Base-by-base conservation (phyloP, 2,888 invertebrate species). In the Ormyrus pomaceus region DNA sequence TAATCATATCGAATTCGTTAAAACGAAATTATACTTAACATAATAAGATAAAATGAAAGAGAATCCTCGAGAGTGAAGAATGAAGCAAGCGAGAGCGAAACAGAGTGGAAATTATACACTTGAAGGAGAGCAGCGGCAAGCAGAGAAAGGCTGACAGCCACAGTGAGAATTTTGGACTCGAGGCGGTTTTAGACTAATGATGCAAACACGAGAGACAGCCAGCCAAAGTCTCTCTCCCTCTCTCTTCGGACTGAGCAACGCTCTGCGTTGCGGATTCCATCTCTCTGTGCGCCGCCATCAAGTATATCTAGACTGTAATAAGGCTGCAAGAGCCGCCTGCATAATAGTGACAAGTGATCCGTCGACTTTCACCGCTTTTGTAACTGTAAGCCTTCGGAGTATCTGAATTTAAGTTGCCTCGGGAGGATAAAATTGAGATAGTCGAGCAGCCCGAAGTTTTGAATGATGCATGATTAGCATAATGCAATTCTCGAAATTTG, bases 151-250 rank as follows among this genome's bases (percentile, higher is more conserved):
- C 11, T 71, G 77, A 72, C 66, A 62, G 78, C 59, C n/a, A 48
- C 64, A 34, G 56, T 3, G 74, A 61, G 79, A 68, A 79, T 79
- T 79, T 75, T 70, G 79, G 79, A 70, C 74, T 86, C 84, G 82
- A 86, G 80, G 83, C 77, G 88, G 87, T 87, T 88, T 88, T 85
- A 85, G 86, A 87, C 88, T 89, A 89, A 89, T 87, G 88, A 87
- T 85, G 86, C 87, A 84, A 88, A 86, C 69, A 70, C 62, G 64
- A 45, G 55, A 19, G 86, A 86, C 84, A 73, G 61, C 55, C 50
- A 61, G 78, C 19, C 34, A 34, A 34, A 34, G 34, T 34, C 34
- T 34, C 34, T 55, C 56, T 64, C 65, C 58, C 34, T 34, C 34
- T 50, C 7, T 7, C 8, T 8, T 50, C 2, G 45, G 1, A 11